Conservation (phyloP, 2,113 vertebrate species). For the Paratilapia polleni region DNA sequence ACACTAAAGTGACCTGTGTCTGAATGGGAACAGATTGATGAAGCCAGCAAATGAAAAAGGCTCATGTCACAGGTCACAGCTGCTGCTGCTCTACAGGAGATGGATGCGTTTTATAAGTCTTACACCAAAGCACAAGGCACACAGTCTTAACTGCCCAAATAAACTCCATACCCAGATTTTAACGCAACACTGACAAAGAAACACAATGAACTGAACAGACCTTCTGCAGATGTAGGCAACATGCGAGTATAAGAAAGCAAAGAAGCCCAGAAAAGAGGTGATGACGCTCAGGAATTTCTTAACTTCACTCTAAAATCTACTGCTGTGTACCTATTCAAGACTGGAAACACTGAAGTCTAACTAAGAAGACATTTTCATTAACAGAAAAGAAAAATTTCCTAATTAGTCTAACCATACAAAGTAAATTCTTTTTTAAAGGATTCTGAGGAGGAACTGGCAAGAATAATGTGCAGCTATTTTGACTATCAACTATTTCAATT, state of each 20-base stretch:
- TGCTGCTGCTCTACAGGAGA: conserved; percentile 10
- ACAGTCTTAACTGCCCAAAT: conserved; percentile 21
- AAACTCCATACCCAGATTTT: conserved; percentile 28
- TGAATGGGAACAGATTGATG: too few relatives aligned
- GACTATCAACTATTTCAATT: too few relatives aligned
- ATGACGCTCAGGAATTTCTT: conserved; percentile 4
- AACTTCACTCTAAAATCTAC: not conserved
- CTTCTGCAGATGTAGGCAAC: conserved; percentile 15
- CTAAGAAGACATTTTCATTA: too few relatives aligned
- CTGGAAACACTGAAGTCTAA: too few relatives aligned
- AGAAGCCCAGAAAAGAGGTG: not conserved
- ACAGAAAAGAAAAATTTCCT: too few relatives aligned
- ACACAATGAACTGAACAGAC: conserved; percentile 19
- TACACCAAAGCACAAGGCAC: conserved; percentile 11
- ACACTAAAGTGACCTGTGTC: not conserved
- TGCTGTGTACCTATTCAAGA: not conserved
- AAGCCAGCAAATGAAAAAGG: too few relatives aligned
- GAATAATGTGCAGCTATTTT: too few relatives aligned
- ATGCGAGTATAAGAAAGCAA: not conserved
- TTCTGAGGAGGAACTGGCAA: too few relatives aligned
- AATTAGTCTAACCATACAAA: too few relatives aligned
- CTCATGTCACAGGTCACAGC: conserved; percentile 19
- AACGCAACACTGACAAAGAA: conserved; percentile 39
- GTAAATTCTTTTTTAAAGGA: too few relatives aligned
- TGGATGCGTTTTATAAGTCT: not conserved